Evolutionary conservation across 1,140 invertebrate genomes (phyloP), one percentile per base, ranked within the genome.

Genomic region (Hyles euphorbiae): DNA sequence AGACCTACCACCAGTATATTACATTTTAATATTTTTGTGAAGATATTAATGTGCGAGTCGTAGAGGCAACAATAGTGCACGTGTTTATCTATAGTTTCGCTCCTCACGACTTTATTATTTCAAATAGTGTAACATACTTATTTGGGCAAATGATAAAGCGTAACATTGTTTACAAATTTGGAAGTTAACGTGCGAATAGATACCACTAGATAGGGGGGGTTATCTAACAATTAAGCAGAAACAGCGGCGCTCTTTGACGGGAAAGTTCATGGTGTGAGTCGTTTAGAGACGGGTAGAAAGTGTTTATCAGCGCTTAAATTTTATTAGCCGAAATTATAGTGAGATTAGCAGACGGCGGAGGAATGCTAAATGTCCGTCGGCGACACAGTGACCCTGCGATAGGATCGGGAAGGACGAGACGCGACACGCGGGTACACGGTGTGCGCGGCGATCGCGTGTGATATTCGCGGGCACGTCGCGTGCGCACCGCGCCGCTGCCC

Each of bases 331-430:
- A 63, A 61, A 66, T 66, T 66, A 63, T 56, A 63, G 53, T 47
- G 47, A 68, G 63, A 65, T 65, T 68, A 62, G 67, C 68, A 68
- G 48, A 55, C 60, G 63, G 58, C 43, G 54, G 53, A 53, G 63
- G 63, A 77, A 75, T 68, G 67, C 67, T 63, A 69, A 73, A 76
- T 67, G 74, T 74, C 71, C 64, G 60, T 44, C 54, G 56, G 63
- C 70, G 80, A 77, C 78, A 81, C 67, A 81, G 74, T 83, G 78
- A 80, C 78, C 74, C 54, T 63, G 33, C 61, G 78, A 80, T 80
- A 75, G 48, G 61, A 80, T 82, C 72, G 56, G 44, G 64, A 66
- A 73, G 76, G 70, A 74, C 74, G 65, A 63, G 60, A 62, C 58
- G 49, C 50, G 78, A 80, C 56, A 46, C 34, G 48, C 34, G 47